Evolutionary conservation across 2,888 invertebrate genomes (phyloP).

Genomic region (Drosophila macrothrix): DNA sequence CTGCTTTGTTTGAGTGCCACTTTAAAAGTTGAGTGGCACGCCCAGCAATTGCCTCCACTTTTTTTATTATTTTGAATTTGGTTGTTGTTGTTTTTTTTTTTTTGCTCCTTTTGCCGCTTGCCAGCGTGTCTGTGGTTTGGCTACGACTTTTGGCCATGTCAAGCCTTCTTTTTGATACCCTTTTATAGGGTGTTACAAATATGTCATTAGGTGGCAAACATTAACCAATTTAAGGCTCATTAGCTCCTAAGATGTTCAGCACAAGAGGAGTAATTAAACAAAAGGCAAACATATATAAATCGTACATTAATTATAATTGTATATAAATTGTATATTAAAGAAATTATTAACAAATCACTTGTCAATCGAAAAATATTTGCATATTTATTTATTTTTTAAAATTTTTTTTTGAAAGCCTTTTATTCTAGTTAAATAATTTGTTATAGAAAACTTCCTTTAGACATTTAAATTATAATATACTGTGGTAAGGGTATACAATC

Average conservation of each 20-base stretch:
- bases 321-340: too few species aligned
- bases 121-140: slow-evolving; percentile 63
- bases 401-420: not conserved
- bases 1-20: slow-evolving; percentile 67
- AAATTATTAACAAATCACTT: not conserved
- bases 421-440: not conserved
- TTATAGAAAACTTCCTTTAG: not conserved
- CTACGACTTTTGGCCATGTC: slow-evolving; percentile 48
- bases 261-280: not conserved
- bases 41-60: slow-evolving; percentile 48
- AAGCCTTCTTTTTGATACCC: slow-evolving; percentile 20
- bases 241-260: not conserved
- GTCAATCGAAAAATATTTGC: not conserved
- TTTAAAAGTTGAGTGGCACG: slow-evolving; percentile 65
- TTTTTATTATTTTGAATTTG: slow-evolving; percentile 6
- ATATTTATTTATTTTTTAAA: too few species aligned
- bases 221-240: not conserved
- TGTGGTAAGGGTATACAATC: slow-evolving; percentile 12
- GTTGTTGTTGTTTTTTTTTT: not conserved
- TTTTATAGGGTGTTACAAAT: not conserved
- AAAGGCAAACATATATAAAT: not conserved
- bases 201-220: too few species aligned
- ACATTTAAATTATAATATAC: not conserved
- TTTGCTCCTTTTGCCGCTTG: slow-evolving; percentile 46
- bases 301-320: too few species aligned